phyloP scores from a whole-genome alignment of 2,113 vertebrate species.

The Hystrix brachyura region DNA sequence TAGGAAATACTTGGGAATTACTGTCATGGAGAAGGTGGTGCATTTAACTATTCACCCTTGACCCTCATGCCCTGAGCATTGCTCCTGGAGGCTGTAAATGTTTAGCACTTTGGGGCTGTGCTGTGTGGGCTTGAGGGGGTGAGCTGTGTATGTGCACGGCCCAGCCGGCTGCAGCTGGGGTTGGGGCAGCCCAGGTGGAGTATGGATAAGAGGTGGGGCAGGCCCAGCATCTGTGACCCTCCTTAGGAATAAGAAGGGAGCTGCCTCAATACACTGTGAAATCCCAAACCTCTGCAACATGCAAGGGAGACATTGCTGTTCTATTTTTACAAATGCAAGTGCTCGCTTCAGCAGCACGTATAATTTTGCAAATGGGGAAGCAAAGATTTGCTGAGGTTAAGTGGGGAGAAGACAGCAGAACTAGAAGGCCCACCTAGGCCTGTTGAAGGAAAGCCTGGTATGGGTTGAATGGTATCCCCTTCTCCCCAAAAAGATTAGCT shows the following conservation, averaged over 20 bases:
- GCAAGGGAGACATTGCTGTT: rapidly evolving
- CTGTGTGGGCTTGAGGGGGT: background rate
- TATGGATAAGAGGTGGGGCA: background rate
- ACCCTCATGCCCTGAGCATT: background rate
- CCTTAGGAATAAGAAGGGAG: background rate
- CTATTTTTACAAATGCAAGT: background rate
- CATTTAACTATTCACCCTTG: background rate
- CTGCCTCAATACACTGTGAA: background rate
- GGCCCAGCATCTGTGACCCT: background rate
- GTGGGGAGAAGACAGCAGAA: background rate
- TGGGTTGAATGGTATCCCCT: background rate
- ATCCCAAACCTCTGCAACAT: background rate
- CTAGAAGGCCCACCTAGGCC: background rate
- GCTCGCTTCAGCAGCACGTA: too few species aligned
- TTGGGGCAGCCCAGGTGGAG: background rate
- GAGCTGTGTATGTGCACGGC: rapidly evolving
- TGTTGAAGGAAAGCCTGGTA: background rate
- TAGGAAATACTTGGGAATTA: background rate
- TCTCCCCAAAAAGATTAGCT: background rate
- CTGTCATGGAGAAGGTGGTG: background rate
- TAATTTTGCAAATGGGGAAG: background rate
- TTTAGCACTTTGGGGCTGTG: background rate
- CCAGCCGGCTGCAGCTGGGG: rapidly evolving
- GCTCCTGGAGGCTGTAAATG: too few species aligned
- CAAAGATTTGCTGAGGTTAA: background rate